phyloP scores from a whole-genome alignment of 2,888 invertebrate genomes.

The Hirudinaria manillensis region DNA sequence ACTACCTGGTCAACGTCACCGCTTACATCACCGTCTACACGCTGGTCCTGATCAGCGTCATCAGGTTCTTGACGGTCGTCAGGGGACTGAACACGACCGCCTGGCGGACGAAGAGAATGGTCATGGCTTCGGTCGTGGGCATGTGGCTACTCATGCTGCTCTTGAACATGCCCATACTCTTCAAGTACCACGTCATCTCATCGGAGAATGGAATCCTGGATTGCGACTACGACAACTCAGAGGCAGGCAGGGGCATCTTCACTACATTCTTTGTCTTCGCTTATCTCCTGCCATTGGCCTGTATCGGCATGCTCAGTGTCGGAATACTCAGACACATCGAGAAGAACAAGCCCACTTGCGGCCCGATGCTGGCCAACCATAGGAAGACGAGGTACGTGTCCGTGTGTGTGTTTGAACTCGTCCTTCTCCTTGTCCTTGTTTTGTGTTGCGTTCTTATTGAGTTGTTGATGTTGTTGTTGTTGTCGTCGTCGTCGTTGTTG shows the following conservation, averaged over 20 bases:
- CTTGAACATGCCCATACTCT: conserved; percentile 35
- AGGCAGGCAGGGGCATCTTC: conserved; percentile 34
- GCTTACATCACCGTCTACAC: conserved; percentile 40
- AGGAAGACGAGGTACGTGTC: conserved; percentile 7
- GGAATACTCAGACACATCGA: conserved; percentile 33
- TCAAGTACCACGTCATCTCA: conserved; percentile 15
- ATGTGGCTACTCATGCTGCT: conserved; percentile 37
- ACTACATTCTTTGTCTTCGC: conserved; percentile 40
- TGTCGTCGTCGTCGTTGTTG: background rate
- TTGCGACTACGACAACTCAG: conserved; percentile 35
- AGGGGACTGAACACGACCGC: conserved; percentile 13
- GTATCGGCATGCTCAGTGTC: conserved; percentile 36
- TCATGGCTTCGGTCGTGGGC: conserved; percentile 26
- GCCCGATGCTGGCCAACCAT: conserved; percentile 21
- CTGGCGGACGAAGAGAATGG: conserved; percentile 23
- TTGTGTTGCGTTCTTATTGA: background rate
- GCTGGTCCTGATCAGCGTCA: conserved; percentile 38
- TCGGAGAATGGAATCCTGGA: conserved; percentile 19
- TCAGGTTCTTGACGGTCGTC: conserved; percentile 36
- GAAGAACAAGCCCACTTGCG: conserved; percentile 21
- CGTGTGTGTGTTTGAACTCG: background rate
- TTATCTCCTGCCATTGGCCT: conserved; percentile 38
- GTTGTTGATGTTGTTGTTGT: background rate
- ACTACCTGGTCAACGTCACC: conserved; percentile 39
- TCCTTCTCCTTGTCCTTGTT: background rate